Base-by-base conservation (phyloP, 2,797 vertebrate genomes). In the Gymnoscopelus microlampas region DNA sequence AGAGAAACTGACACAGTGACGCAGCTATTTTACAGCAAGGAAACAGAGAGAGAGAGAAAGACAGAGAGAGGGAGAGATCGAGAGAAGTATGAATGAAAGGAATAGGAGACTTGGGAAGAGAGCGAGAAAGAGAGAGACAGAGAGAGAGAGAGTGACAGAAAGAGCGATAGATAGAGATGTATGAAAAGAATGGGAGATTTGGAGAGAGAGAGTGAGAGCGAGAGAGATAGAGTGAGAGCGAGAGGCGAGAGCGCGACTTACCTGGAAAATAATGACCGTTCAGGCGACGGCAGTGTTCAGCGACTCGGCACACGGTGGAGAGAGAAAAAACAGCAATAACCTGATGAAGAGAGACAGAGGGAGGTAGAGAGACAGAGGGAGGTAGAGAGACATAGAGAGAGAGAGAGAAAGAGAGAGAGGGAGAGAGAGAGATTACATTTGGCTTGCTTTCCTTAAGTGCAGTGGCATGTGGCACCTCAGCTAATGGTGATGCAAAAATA, bases 1-100 rank as follows among this genome's bases (percentile, higher is more conserved):
- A 26, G 73, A 47, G 35, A 15, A 85, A 71, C 10, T 3, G 2
- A 71, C 78, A 88, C 63, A 71, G 85, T 92, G 91, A 92, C 87
- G 82, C 89, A 90, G 91, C 90, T 88, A 83, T 78, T 88, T 87
- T 90, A 73, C 83, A 86, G 87, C 74, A 80, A 73, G 44, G 26
- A 62, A 61, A 48, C 55, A 54, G 71, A 53, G 51, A 48, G 63
- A 63, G 69, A 65, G 64, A 51, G 63, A 70, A 59, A 48, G 3
- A 49, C 66, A 53, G 51, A 48, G 63, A 63, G 69, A 65, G 64
- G 51, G 63, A 70, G 60, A 48, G 3, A 49, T 50, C 62, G 48
- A 70, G 77, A 48, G 56, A 51, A 69, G n/a, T 14, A 53, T 14
- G 15, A n/a, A 53, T 3, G 44, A 1, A 29, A 47, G 26, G 49